Conservation (phyloP, 2,113 vertebrate genomes). For the Equus quagga region DNA sequence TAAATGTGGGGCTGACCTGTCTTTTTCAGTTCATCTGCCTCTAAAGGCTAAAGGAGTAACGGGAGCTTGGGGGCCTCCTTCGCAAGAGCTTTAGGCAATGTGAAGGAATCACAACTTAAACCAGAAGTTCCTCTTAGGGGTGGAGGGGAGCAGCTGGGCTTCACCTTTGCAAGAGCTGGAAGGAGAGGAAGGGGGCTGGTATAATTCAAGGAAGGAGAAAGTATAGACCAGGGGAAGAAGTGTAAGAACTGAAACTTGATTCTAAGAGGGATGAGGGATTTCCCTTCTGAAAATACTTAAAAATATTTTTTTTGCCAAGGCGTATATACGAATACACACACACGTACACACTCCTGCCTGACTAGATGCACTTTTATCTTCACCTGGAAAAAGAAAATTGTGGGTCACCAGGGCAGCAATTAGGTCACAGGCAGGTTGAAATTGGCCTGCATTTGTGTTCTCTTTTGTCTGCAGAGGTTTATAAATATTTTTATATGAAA, state of each 20-base stretch:
- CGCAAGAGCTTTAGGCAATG: neutral
- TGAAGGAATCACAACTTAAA: conserved; percentile 36
- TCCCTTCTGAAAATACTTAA: neutral
- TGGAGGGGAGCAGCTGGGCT: neutral
- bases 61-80: neutral
- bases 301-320: neutral
- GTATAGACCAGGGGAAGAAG: neutral
- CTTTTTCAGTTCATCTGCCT: conserved; percentile 61
- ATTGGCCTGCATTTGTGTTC: neutral
- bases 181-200: neutral
- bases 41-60: conserved; percentile 11
- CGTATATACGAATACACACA: neutral
- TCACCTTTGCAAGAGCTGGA: neutral
- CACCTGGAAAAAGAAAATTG: neutral
- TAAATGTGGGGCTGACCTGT: conserved; percentile 58
- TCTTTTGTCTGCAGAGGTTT: neutral
- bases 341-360: neutral
- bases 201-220: neutral
- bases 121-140: neutral
- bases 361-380: neutral
- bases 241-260: neutral
- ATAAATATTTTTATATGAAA: neutral
- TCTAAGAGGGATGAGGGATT: neutral
- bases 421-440: neutral
- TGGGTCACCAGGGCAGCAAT: neutral